Percentiles rank a stretch among this genome's conserved stretches.
These are phyloP conservation scores for Apantesis nais DNA, from an alignment of 2,888 invertebrate genomes.

Conservation along the genomic window DNA sequence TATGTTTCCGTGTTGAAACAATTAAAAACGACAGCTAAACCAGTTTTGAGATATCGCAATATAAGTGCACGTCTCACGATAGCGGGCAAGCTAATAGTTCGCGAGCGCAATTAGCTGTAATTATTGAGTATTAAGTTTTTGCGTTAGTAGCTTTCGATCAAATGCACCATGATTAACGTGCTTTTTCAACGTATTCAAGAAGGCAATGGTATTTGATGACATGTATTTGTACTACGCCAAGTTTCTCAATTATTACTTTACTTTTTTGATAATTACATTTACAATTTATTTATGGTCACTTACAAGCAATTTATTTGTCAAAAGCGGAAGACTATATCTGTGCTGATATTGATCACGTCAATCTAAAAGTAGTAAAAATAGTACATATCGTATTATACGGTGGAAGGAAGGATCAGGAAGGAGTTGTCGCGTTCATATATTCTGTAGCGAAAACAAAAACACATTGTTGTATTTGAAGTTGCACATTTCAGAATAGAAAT, in stretches of 20 bases:
- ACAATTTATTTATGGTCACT: no score
- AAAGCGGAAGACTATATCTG: no score
- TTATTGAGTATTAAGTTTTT: constrained; percentile 71
- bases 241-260: neutral
- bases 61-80: constrained; percentile 54
- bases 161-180: constrained; percentile 51
- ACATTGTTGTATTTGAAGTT: no score
- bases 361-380: no score
- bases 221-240: neutral
- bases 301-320: no score
- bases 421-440: no score
- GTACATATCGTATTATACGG: no score
- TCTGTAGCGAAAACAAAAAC: no score
- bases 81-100: constrained; percentile 54
- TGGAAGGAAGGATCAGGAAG: no score
- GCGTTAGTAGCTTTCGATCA: constrained; percentile 66
- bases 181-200: constrained; percentile 28
- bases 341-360: no score
- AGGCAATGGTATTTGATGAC: constrained; percentile 8
- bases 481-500: no score
- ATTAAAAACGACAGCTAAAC: constrained; percentile 7
- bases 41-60: constrained; percentile 29
- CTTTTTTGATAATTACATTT: neutral
- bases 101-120: constrained; percentile 68
- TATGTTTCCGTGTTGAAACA: neutral